Evolutionary conservation across 1,140 invertebrate species (phyloP).

Genomic region (Hormaphis cornu): DNA sequence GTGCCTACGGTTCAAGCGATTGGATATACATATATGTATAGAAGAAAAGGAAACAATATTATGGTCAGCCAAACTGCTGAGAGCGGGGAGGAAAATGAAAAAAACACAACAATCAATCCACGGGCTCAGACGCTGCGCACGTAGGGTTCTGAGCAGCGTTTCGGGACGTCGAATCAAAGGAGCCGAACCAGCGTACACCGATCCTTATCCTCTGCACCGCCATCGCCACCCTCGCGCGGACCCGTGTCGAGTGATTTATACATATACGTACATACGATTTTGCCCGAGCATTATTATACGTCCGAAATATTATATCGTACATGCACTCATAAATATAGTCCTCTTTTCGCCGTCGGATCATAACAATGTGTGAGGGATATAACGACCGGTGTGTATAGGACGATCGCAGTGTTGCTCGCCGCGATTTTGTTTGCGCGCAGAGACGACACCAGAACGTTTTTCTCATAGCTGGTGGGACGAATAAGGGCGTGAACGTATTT

Average conservation of each 20-base stretch:
- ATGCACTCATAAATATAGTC: not conserved
- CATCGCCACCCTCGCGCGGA: not conserved
- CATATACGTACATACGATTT: no score
- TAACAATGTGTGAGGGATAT: no score
- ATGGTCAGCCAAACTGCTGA: not conserved
- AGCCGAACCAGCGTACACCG: constrained; percentile 10
- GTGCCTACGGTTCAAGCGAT: not conserved
- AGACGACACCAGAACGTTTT: no score
- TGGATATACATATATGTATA: no score
- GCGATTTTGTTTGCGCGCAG: no score
- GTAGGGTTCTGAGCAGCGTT: not conserved
- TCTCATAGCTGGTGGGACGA: no score
- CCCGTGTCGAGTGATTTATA: constrained; percentile 22
- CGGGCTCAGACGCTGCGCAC: not conserved
- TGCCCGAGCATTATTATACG: not conserved
- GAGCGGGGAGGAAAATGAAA: not conserved
- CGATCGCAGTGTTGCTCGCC: no score
- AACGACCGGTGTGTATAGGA: no score
- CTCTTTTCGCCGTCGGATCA: no score
- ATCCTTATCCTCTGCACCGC: no score
- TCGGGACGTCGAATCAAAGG: constrained; percentile 11
- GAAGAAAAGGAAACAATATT: constrained; percentile 10
- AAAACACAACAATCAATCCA: constrained; percentile 27
- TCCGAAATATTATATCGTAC: not conserved
- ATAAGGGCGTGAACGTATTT: no score